Base-by-base conservation (phyloP, 1,140 invertebrate genomes). In the Rhopalosiphum padi region DNA sequence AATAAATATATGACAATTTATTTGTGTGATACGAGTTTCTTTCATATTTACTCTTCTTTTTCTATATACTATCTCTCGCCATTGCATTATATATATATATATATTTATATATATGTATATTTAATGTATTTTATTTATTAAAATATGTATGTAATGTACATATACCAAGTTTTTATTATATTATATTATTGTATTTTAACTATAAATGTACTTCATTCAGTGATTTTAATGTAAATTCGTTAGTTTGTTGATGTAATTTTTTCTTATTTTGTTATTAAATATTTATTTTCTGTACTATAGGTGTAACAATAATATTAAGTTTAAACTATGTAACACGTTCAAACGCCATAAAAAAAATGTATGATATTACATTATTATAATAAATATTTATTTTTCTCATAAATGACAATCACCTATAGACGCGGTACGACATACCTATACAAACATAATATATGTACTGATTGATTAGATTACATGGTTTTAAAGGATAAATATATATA, bases 311-410 rank as follows among this genome's bases (percentile, higher is more conserved):
- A 90, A 60, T 90, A 41, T 60, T 60, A 30, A 77, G 30, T 77
- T 77, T 77, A 77, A 77, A 77, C 25, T 90, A 90, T 43, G 88
- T 55, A 43, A 90, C 37, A 90, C 51, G 23, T 90, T 90, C 88
- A 90, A 90, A 60, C 37, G 88, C 53, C 25, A 43, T 25, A 85
- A 83, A 83, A 37, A 51, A 89, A 46, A 41, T 89, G 48, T 89
- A 55, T 23, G n/a, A 77, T 11, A 89, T 89, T 89, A 89, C 48
- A 68, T 68, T 90, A 43, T 90, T 51, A 51, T 51, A 18, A 51
- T 60, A 90, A 43, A 90, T 68, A 60, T 68, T 68, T 90, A 90
- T 60, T 90, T 90, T 90, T 90, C 89, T 90, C 89, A 90, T 90
- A 43, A 43, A 90, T 90, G 89, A 90, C 89, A 90, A 90, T 90